Percentiles rank a stretch among this genome's conserved stretches.
phyloP scores from a whole-genome alignment of 2,797 vertebrate species.

The Takifugu rubripes region DNA sequence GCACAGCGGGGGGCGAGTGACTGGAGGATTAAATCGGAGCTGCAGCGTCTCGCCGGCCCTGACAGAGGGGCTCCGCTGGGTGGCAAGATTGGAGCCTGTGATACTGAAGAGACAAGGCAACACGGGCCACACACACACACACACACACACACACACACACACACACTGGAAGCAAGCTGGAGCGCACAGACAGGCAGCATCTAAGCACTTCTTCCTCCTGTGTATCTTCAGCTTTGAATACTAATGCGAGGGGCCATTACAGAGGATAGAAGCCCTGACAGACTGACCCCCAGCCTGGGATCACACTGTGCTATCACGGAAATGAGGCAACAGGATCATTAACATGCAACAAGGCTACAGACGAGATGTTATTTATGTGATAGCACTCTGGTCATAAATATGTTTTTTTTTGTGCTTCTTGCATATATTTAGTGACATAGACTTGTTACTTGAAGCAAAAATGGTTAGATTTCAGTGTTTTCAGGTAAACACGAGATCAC shows the following conservation, averaged over 20 bases:
- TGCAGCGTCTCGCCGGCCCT: conserved; percentile 44
- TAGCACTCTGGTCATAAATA: conserved; percentile 58
- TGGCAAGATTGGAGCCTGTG: conserved; percentile 81
- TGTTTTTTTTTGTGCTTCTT: conserved; percentile 19
- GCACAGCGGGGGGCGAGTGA: conserved; percentile 79
- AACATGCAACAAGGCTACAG: conserved; percentile 80
- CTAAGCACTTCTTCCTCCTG: conserved; percentile 88
- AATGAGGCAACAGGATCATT: conserved; percentile 77
- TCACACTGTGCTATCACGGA: conserved; percentile 84
- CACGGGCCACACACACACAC: conserved; percentile 77
- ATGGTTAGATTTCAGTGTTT: conserved; percentile 20
- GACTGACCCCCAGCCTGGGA: conserved; percentile 84
- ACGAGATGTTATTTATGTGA: conserved; percentile 82
- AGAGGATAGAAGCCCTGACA: conserved; percentile 84
- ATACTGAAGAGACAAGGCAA: conserved; percentile 82
- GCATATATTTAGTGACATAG: conserved; percentile 48
- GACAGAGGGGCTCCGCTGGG: conserved; percentile 62
- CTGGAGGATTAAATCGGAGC: conserved; percentile 68
- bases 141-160: conserved; percentile 37
- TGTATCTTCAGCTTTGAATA: conserved; percentile 88
- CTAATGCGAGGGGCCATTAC: conserved; percentile 90
- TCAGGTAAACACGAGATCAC: conserved; percentile 46
- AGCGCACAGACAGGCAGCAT: conserved; percentile 84
- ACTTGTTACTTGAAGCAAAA: conserved; percentile 22
- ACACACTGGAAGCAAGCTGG: conserved; percentile 70